These are phyloP conservation scores for Plemyria rubiginata DNA, from an alignment of 2,888 invertebrate genomes.

Conservation along the genomic window DNA sequence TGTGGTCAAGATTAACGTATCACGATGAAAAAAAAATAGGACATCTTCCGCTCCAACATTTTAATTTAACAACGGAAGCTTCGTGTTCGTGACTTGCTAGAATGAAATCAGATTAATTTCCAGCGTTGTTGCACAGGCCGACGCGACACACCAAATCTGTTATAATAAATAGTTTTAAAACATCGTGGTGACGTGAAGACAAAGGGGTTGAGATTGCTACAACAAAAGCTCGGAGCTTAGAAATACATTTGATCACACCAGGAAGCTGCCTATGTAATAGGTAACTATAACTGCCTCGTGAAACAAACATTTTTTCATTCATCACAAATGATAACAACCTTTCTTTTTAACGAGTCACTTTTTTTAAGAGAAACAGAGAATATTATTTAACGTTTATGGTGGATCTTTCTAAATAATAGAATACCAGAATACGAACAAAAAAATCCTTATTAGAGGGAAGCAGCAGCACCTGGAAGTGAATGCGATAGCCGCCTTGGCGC, in stretches of 20 bases:
- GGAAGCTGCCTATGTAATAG: slow-evolving; percentile 66
- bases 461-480: slow-evolving; percentile 74
- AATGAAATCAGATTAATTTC: slow-evolving; percentile 77
- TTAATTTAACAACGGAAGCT: slow-evolving; percentile 81
- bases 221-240: slow-evolving; percentile 52
- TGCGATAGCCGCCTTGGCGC: slow-evolving; percentile 72
- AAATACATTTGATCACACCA: slow-evolving; percentile 75
- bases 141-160: slow-evolving; percentile 54
- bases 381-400: neutral
- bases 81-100: slow-evolving; percentile 77
- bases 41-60: slow-evolving; percentile 68
- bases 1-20: slow-evolving; percentile 49
- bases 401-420: neutral
- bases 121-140: slow-evolving; percentile 59
- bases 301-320: slow-evolving; percentile 52
- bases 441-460: slow-evolving; percentile 43
- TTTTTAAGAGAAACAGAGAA: neutral
- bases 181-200: slow-evolving; percentile 60
- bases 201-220: slow-evolving; percentile 54
- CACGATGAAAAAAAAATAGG: slow-evolving; percentile 61
- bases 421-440: slow-evolving; percentile 4
- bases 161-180: slow-evolving; percentile 68
- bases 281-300: slow-evolving; percentile 58
- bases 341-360: slow-evolving; percentile 1
- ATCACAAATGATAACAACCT: slow-evolving; percentile 22